Evolutionary conservation across 2,797 vertebrate genomes (phyloP).

Genomic region (Gymnoscopelus braueri): DNA sequence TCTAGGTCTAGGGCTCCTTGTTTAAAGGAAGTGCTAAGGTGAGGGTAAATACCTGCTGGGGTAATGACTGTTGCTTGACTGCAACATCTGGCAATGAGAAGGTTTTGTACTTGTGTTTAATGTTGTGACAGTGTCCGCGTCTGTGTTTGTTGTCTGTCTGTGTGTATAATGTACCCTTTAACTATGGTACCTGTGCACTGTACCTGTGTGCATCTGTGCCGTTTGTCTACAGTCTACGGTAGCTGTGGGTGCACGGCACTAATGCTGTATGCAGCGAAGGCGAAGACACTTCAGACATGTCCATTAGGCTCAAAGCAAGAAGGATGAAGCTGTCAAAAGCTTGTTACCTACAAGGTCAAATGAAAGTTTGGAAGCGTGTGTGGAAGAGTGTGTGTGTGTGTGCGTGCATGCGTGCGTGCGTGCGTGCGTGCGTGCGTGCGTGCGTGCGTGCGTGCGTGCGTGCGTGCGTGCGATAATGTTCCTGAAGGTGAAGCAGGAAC

Average conservation of each 20-base stretch:
- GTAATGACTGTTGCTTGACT: background rate
- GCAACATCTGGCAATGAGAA: no score
- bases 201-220: no score
- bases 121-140: no score
- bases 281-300: background rate
- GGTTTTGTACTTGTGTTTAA: no score
- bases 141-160: no score
- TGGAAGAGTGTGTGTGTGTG: slow-evolving; percentile 11
- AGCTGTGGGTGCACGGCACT: background rate
- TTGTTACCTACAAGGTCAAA: slow-evolving; percentile 18
- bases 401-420: background rate
- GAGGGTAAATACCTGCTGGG: background rate
- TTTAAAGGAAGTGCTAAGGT: slow-evolving; percentile 30
- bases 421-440: background rate
- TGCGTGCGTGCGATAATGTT: no score
- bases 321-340: slow-evolving; percentile 23
- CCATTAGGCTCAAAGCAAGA: slow-evolving; percentile 14
- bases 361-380: slow-evolving; percentile 18
- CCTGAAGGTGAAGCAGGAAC: no score
- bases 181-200: background rate
- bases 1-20: background rate
- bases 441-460: no score
- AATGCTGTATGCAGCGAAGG: slow-evolving; percentile 11
- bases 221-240: no score
- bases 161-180: background rate